Evolutionary conservation across 2,113 vertebrate species (phyloP), one percentile per base, ranked within the genome.

Genomic region (Perccottus glenii): DNA sequence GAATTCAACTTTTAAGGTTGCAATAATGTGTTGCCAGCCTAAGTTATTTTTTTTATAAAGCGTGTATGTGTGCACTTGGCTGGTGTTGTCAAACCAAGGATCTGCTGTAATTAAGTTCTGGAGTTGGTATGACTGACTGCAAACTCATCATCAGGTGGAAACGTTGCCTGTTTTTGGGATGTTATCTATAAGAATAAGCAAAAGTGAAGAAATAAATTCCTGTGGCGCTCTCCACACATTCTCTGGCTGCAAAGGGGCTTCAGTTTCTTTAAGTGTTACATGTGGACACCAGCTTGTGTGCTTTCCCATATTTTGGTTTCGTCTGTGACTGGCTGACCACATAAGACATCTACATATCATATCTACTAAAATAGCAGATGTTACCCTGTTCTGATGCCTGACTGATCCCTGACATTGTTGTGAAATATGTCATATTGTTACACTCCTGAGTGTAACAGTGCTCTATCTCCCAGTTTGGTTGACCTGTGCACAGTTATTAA

Each of bases 131-230:
- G 15, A 8, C 60, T 16, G 50, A 45, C 35, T 36, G 43, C 44
- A 78, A 76, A 67, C 61, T 73, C 64, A 67, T 73, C 64, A 67
- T 48, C 70, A 63, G 59, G 76, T 81, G 83, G 75, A 88, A 83
- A 85, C 2, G 38, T 85, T 87, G 88, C 83, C 82, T 89, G 88
- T 87, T 86, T 91, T 90, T 85, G 88, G 88, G 73, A 82, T 44
- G 77, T 27, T 2, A 78, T 82, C 77, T 86, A 67, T 74, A 79
- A 68, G 52, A 78, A 86, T 79, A 70, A 86, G 69, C 65, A 51
- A 57, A 70, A 78, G 67, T 53, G 67, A 78, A 72, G 74, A 82
- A 90, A 81, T 67, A 80, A 89, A 88, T 85, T 87, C 78, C 69
- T 77, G 70, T 75, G 77, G 73, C 2, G 65, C 73, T 73, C 61